Conservation (phyloP, 2,113 vertebrate species). For the Callithrix jacchus region DNA sequence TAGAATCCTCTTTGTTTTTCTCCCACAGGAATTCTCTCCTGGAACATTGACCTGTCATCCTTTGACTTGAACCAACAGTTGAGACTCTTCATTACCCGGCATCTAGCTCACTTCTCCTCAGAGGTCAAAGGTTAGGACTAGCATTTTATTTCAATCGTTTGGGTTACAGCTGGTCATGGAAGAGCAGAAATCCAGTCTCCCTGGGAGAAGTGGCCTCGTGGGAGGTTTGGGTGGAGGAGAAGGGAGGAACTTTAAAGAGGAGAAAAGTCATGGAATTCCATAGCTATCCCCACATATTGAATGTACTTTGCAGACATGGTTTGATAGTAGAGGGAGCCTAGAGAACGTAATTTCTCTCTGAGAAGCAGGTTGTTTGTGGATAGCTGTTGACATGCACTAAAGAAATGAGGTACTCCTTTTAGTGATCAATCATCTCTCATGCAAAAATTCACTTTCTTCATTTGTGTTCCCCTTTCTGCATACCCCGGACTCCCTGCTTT, state of each 20-base stretch:
- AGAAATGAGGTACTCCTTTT: constrained; percentile 17
- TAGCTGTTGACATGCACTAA: not conserved
- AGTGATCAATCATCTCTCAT: not conserved
- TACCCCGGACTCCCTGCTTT: not conserved
- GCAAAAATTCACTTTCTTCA: constrained; percentile 1
- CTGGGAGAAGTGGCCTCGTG: constrained; percentile 40
- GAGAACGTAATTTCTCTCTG: not conserved
- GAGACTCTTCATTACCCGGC: constrained; percentile 91
- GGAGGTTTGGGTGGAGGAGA: not conserved
- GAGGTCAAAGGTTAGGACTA: constrained; percentile 93
- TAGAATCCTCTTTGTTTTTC: constrained; percentile 33
- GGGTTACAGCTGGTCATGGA: constrained; percentile 45
- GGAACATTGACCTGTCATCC: constrained; percentile 87
- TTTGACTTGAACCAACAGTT: constrained; percentile 94
- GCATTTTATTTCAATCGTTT: constrained; percentile 53
- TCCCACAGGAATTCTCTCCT: constrained; percentile 90
- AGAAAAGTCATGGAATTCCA: not conserved
- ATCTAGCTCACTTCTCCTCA: constrained; percentile 95
- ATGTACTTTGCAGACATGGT: not conserved
- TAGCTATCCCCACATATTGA: not conserved
- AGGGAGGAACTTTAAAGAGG: not conserved
- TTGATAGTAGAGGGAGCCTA: not conserved
- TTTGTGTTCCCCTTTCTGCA: not conserved
- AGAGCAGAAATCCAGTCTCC: not conserved
- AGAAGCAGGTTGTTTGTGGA: not conserved